Evolutionary conservation across 1,140 invertebrate genomes (phyloP).

Genomic region (Drosophila triauraria): DNA sequence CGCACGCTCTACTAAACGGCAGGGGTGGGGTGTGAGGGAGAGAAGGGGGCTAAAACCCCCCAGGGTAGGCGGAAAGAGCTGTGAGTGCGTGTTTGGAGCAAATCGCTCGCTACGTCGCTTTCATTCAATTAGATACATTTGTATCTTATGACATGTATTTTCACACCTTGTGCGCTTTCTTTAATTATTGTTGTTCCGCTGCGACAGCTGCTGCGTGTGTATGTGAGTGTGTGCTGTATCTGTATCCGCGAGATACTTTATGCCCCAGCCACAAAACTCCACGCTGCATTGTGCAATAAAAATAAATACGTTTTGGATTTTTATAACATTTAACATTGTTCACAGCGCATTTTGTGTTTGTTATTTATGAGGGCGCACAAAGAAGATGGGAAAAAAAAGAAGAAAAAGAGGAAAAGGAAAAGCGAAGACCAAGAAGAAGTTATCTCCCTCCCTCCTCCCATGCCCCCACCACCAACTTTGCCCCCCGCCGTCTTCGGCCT

Average conservation of each 20-base stretch:
- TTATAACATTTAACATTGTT: conserved; percentile 79
- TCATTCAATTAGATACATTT: conserved; percentile 83
- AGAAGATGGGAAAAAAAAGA: conserved; percentile 17
- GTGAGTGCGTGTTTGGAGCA: conserved; percentile 71
- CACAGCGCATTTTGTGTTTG: conserved; percentile 57
- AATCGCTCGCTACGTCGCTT: conserved; percentile 66
- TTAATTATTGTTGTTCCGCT: conserved; percentile 46
- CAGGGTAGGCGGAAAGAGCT: neutral
- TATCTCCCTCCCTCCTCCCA: conserved; percentile 3
- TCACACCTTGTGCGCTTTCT: conserved; percentile 75
- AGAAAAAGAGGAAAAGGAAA: conserved; percentile 24
- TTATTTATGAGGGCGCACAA: conserved; percentile 69
- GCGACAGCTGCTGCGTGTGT: conserved; percentile 19
- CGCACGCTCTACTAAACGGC: conserved; percentile 53
- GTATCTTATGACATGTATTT: conserved; percentile 83
- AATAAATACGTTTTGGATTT: conserved; percentile 76
- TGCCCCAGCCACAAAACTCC: conserved; percentile 51
- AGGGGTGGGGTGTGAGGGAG: neutral
- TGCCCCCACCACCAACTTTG: conserved; percentile 1
- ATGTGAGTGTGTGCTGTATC: conserved; percentile 27
- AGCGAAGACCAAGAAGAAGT: conserved; percentile 43
- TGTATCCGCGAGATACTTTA: conserved; percentile 69
- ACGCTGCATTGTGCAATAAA: conserved; percentile 72
- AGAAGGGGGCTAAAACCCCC: neutral
- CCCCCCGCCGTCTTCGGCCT: neutral